Base-by-base conservation (phyloP, 2,888 invertebrate species). In the Chydorus sphaericus region DNA sequence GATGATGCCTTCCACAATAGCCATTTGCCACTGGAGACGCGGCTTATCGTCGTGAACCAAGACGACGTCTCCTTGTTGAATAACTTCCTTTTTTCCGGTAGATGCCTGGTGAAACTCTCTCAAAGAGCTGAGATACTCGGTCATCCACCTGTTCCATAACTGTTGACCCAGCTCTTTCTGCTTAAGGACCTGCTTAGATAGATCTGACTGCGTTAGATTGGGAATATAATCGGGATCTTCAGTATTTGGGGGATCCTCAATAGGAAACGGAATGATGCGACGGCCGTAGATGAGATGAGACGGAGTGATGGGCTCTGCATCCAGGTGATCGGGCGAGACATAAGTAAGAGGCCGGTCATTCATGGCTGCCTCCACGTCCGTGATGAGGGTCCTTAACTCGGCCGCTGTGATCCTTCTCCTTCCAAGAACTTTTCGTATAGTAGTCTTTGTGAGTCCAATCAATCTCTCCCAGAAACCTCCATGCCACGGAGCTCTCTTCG, bases 281-380 rank as follows among this genome's bases (percentile, higher is more conserved):
- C 29, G 48, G n/a, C 48, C 48, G n/a, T 28, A 28, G 5, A 48
- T 48, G 20, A 48, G 10, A 28, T 48, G 48, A 23, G 53, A 53
- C 18, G 53, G 53, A 7, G 53, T 53, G 18, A 54, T 20, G 16
- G 54, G 18, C 26, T 54, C 39, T 37, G 23, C 20, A 26, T 26
- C 38, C 5, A 38, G 37, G 28, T 38, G 3, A 30, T 39, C 54
- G 1, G 54, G 23, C 2, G 54, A 54, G 14, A 54, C 39, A 39
- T 23, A 28, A 37, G 54, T 54, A 1, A 54, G 16, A 39, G 54
- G 54, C 33, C 54, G 16, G 54, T 54, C 39, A 54, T 54, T 54
- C 26, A 54, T 14, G 16, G 39, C 39, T 7, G 39, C 23, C 26
- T 20, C 39, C 18, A 54, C 38, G 14, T 54, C 37, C 26, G 54